Evolutionary conservation across 2,113 vertebrate genomes (phyloP).

Genomic region (Leptocoma aspasia): DNA sequence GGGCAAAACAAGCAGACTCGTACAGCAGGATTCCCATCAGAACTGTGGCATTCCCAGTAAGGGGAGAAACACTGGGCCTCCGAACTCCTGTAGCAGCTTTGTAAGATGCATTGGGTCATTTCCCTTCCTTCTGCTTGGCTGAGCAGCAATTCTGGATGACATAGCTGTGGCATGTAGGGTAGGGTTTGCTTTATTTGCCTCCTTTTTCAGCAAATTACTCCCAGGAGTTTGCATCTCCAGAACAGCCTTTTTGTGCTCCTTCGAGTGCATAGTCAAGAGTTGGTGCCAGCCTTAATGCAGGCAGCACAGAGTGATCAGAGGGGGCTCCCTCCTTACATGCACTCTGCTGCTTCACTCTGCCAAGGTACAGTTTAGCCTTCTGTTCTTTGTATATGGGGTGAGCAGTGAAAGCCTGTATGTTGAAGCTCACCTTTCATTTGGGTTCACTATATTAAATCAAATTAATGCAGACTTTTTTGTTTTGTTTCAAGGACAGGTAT

Average conservation of each 20-base stretch:
- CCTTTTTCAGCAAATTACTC: conserved; percentile 5
- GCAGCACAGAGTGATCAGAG: neutral
- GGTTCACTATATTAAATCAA: neutral
- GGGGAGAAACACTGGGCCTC: neutral
- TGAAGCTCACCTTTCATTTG: conserved; percentile 1
- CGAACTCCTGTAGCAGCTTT: neutral
- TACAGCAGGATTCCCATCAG: neutral
- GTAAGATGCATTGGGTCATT: conserved; percentile 8
- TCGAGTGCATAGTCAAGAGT: neutral
- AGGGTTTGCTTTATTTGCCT: conserved; percentile 16
- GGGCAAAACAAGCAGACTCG: neutral
- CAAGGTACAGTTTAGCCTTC: neutral
- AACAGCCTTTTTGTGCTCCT: neutral
- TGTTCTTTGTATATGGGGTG: neutral
- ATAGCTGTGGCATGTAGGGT: neutral
- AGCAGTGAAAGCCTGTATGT: neutral
- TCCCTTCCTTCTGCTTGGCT: conserved; percentile 15
- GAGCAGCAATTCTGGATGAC: neutral
- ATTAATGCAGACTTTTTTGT: neutral
- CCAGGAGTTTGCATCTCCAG: neutral
- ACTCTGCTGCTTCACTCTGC: neutral
- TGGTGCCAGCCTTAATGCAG: neutral
- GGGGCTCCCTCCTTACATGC: neutral
- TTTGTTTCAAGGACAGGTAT: neutral
- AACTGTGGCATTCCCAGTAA: neutral